Evolutionary conservation across 2,797 vertebrate species (phyloP), one percentile per base, ranked within the genome.

Genomic region (Pseudopleuronectes americanus): DNA sequence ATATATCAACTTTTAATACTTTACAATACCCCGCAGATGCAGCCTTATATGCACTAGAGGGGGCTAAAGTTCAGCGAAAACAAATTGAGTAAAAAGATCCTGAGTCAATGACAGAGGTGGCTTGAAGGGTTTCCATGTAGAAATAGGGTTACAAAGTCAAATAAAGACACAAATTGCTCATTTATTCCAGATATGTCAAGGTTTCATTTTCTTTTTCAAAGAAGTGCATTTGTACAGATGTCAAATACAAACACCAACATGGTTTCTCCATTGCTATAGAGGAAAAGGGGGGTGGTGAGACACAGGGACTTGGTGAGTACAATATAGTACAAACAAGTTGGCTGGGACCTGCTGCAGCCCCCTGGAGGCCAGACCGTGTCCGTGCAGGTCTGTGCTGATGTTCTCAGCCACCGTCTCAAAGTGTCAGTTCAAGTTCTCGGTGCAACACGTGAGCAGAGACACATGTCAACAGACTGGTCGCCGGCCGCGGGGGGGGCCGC

Each of bases 141-240:
- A 17, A 47, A 6, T 4, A 19, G 5, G 45, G 45, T 8, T 47
- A 14, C n/a, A 36, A 36, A 26, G 33, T 74, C 24, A 85, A 91
- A 92, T 79, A 73, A 91, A 88, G 77, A 90, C 89, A 86, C 77
- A 80, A 61, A 22, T 57, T 68, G 65, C 56, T 41, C 28, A 58
- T 89, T 92, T 87, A 86, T 85, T 93, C 79, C 87, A 91, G 92
- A 93, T 93, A 93, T 94, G 90, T 93, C 89, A 92, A 90, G 87
- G 88, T 92, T 93, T 92, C 80, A 87, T 92, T 92, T 92, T 83
- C 71, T 90, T 90, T 91, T 89, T 87, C 87, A 90, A 92, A 94
- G 89, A 90, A 87, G 88, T 92, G 91, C 89, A 89, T 87, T 91
- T 91, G 90, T 93, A 93, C 91, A 93, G 91, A 90, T 90, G 91